A percentile compares a stretch with the other conserved stretches of the same genome.
Conservation (phyloP, 2,113 vertebrate species). For the Colistium nudipinnis region DNA sequence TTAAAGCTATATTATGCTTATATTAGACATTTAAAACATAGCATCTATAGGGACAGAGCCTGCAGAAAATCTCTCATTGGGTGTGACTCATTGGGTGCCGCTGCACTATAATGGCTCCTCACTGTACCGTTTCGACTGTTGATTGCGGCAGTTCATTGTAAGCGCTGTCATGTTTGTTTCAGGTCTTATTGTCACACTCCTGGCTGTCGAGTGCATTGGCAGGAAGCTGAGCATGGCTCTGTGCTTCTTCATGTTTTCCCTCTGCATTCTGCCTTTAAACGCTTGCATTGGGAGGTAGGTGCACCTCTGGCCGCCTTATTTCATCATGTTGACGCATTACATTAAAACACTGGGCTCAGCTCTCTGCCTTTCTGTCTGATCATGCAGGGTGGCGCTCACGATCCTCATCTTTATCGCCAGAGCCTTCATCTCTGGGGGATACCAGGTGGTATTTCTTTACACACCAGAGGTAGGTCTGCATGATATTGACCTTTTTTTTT, state of each 20-base stretch:
- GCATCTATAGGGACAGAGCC: too few relatives aligned
- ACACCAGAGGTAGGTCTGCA: slow-evolving; percentile 86
- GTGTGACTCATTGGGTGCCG: too few relatives aligned
- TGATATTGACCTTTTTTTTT: slow-evolving; percentile 41
- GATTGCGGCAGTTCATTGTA: neutral
- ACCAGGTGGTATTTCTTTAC: slow-evolving; percentile 92
- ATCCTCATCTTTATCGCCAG: slow-evolving; percentile 91
- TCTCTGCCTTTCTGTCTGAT: neutral
- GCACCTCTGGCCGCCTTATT: neutral
- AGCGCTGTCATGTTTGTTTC: slow-evolving; percentile 23
- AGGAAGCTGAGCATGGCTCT: slow-evolving; percentile 93
- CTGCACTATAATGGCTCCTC: neutral
- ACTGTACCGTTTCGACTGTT: neutral
- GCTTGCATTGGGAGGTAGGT: slow-evolving; percentile 89
- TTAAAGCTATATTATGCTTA: too few relatives aligned
- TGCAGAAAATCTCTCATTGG: neutral
- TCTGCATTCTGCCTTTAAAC: slow-evolving; percentile 88
- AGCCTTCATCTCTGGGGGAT: slow-evolving; percentile 92
- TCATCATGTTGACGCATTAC: neutral
- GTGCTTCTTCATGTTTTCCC: slow-evolving; percentile 86
- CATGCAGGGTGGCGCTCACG: slow-evolving; percentile 85
- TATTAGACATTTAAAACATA: too few relatives aligned
- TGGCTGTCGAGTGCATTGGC: slow-evolving; percentile 89
- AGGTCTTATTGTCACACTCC: slow-evolving; percentile 87
- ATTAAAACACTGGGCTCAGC: neutral